A percentile compares a stretch with the other conserved stretches of the same genome.
Evolutionary conservation across 2,888 invertebrate species (phyloP).

Genomic region (Neoaliturus tenellus): DNA sequence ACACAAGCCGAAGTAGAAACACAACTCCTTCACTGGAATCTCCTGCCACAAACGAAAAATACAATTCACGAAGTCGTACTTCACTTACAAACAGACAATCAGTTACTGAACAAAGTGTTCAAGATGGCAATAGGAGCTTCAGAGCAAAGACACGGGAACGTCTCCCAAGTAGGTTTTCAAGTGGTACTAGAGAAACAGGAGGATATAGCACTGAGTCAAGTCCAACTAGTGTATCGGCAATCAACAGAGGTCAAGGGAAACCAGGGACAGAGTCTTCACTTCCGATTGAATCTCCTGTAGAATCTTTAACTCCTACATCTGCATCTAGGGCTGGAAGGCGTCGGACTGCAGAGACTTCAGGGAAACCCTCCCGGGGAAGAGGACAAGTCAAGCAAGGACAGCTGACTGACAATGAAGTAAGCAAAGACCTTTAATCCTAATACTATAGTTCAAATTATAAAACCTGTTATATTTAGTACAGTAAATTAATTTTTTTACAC

Average conservation of each 20-base stretch:
- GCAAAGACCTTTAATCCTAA: background rate
- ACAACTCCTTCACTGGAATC: background rate
- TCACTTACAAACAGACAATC: background rate
- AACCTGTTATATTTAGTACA: too few species aligned
- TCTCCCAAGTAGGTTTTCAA: background rate
- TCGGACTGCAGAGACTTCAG: background rate
- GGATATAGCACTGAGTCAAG: background rate
- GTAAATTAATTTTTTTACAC: too few species aligned
- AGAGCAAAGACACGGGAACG: background rate
- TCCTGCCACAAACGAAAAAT: background rate
- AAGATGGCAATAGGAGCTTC: background rate
- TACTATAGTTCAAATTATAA: too few species aligned
- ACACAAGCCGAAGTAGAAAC: background rate
- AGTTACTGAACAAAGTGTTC: background rate
- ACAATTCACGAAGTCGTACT: background rate
- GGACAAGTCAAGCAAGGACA: slow-evolving; percentile 39
- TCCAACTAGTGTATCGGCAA: background rate
- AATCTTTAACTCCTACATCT: background rate
- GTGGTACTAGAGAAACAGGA: background rate
- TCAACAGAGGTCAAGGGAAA: background rate
- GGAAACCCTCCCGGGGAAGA: slow-evolving; percentile 35
- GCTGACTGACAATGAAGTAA: slow-evolving; percentile 39
- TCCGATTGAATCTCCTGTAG: background rate
- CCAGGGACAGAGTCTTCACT: background rate
- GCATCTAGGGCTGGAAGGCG: background rate